Percentiles rank a stretch among this genome's conserved stretches.
Evolutionary conservation across 53 echinoderm and acorn worm species (phyloP).

Genomic region (Holothuria leucospilota): DNA sequence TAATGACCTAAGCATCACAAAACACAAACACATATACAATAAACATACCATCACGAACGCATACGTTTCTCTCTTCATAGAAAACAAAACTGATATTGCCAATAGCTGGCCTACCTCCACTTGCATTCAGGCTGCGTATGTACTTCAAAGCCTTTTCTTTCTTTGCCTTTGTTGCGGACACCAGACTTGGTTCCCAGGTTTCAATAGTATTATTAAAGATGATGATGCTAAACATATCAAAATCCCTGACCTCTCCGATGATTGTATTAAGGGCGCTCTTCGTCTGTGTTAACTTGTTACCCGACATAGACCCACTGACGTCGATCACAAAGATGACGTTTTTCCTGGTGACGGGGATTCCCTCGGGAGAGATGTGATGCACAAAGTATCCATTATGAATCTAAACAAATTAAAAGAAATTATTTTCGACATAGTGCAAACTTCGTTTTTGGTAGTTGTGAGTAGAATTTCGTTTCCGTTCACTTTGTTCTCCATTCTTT

Average conservation of each 20-base stretch:
- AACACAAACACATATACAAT: too few species aligned
- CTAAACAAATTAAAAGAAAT: slow-evolving; percentile 40
- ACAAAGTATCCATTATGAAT: slow-evolving; percentile 91
- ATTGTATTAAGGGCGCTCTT: slow-evolving; percentile 75
- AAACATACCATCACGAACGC: too few species aligned
- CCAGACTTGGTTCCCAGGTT: slow-evolving; percentile 30
- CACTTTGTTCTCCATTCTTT: too few species aligned
- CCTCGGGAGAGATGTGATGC: slow-evolving; percentile 87
- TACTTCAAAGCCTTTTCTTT: slow-evolving; percentile 14
- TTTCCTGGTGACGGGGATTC: slow-evolving; percentile 69
- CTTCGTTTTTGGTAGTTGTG: too few species aligned
- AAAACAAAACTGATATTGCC: too few species aligned
- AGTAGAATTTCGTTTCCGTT: too few species aligned
- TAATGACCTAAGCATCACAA: too few species aligned
- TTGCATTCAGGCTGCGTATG: slow-evolving; percentile 23
- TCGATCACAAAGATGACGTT: slow-evolving; percentile 91
- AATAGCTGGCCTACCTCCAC: slow-evolving; percentile 60
- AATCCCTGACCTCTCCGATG: slow-evolving; percentile 71
- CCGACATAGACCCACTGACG: slow-evolving; percentile 87
- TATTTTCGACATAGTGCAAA: too few species aligned
- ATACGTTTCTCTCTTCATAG: too few species aligned
- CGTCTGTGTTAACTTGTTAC: slow-evolving; percentile 70
- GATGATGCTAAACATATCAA: slow-evolving; percentile 64
- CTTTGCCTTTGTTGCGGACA: slow-evolving; percentile 34
- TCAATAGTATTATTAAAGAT: slow-evolving; percentile 1